Percentiles rank a stretch among this genome's conserved stretches.
phyloP scores from a whole-genome alignment of 2,113 vertebrate genomes.

The Syrrhaptes paradoxus region DNA sequence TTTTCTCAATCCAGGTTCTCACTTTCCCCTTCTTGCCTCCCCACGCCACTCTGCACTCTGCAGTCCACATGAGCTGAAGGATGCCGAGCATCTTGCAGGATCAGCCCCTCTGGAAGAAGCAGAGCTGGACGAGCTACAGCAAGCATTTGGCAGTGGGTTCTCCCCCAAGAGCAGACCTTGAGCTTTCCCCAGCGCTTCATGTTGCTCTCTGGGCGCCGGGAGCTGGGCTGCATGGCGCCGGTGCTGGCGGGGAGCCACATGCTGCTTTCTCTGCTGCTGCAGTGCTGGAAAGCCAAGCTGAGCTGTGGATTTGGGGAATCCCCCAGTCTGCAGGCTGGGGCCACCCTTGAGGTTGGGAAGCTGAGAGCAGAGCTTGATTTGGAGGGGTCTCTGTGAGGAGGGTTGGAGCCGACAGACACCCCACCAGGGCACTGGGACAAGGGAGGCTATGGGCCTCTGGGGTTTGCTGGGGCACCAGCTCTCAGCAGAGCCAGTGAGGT shows the following conservation, averaged over 20 bases:
- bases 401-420: neutral
- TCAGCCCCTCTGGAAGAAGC: neutral
- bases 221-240: constrained; percentile 48
- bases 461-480: too few relatives aligned
- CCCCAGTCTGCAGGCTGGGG: neutral
- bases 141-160: neutral
- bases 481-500: neutral
- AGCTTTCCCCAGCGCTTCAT: neutral
- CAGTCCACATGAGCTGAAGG: accelerated
- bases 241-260: neutral
- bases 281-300: neutral
- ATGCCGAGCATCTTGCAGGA: neutral
- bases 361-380: neutral
- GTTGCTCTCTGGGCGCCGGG: neutral
- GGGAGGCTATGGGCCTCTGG: accelerated
- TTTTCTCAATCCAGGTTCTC: neutral
- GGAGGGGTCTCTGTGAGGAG: neutral
- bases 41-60: accelerated
- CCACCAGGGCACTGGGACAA: accelerated
- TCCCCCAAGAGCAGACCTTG: neutral
- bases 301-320: neutral
- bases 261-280: neutral
- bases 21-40: neutral
- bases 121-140: neutral
- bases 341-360: neutral